These are phyloP conservation scores for Lytechinus pictus DNA, from an alignment of 35 echinoderm and acorn worm genomes.

Conservation along the genomic window DNA sequence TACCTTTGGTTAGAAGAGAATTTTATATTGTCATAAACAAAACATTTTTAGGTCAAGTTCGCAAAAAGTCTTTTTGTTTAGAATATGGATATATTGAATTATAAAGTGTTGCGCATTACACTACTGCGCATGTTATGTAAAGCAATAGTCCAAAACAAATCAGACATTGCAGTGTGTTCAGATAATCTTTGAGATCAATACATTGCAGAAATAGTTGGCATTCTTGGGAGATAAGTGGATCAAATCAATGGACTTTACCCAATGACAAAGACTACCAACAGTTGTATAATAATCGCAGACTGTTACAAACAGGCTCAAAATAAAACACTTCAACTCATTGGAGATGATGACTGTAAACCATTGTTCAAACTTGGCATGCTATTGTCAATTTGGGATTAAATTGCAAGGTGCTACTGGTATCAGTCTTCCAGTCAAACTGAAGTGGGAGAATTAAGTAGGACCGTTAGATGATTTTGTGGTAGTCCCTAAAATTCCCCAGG, in stretches of 20 bases:
- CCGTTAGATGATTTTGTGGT: background rate
- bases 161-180: background rate
- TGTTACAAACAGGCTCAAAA: background rate
- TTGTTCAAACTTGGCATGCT: background rate
- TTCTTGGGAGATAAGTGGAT: constrained; percentile 36
- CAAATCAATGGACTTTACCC: constrained; percentile 24
- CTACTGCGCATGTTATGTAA: background rate
- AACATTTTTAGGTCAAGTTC: background rate
- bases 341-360: constrained; percentile 1
- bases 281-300: constrained; percentile 1
- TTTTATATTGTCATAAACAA: too few relatives aligned
- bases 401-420: background rate
- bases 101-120: background rate
- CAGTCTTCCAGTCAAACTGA: background rate
- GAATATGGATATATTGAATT: background rate
- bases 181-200: background rate
- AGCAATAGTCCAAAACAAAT: background rate
- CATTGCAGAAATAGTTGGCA: constrained; percentile 1
- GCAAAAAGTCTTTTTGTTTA: background rate
- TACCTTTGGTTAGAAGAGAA: too few relatives aligned
- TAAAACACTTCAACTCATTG: background rate
- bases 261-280: background rate
- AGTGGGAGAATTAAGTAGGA: background rate
- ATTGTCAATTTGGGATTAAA: background rate
- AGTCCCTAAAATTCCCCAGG: background rate